Conservation (phyloP, 2,113 vertebrate species). For the Ornithorhynchus anatinus region DNA sequence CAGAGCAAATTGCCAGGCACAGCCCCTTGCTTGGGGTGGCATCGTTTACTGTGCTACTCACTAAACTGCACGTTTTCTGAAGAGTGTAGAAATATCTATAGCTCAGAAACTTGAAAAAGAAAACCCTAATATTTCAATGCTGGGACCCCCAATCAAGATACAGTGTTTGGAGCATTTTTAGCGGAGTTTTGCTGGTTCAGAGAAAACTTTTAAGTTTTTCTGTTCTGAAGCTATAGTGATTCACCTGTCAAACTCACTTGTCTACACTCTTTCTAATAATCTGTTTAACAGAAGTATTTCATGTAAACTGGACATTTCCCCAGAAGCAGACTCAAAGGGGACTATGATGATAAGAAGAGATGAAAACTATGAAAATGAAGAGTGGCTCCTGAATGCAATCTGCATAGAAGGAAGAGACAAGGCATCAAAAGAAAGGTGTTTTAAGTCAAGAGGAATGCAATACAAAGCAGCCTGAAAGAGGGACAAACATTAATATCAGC, state of each 20-base stretch:
- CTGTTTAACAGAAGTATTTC: background rate
- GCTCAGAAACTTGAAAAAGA: background rate
- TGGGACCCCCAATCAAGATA: slow-evolving; percentile 22
- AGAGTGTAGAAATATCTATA: background rate
- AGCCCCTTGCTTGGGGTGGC: too few species aligned
- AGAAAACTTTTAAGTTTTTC: background rate
- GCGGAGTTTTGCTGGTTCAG: background rate
- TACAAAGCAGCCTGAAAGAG: background rate
- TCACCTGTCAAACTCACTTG: too few species aligned
- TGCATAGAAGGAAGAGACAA: slow-evolving; percentile 14
- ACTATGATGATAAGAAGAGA: background rate
- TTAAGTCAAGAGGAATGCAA: slow-evolving; percentile 14
- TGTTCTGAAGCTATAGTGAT: too few species aligned
- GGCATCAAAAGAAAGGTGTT: slow-evolving; percentile 3
- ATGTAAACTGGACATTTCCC: background rate
- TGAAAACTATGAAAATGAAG: slow-evolving; percentile 27
- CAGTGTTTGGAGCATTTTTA: background rate
- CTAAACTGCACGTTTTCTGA: too few species aligned
- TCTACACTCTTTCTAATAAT: background rate
- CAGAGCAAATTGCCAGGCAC: too few species aligned
- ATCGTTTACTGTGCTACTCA: too few species aligned
- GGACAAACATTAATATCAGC: background rate
- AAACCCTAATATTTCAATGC: background rate
- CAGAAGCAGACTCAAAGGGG: background rate
- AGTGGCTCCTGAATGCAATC: slow-evolving; percentile 16